These are phyloP conservation scores for Leptodactylus fuscus DNA, from an alignment of 2,113 vertebrate genomes.

Conservation along the genomic window DNA sequence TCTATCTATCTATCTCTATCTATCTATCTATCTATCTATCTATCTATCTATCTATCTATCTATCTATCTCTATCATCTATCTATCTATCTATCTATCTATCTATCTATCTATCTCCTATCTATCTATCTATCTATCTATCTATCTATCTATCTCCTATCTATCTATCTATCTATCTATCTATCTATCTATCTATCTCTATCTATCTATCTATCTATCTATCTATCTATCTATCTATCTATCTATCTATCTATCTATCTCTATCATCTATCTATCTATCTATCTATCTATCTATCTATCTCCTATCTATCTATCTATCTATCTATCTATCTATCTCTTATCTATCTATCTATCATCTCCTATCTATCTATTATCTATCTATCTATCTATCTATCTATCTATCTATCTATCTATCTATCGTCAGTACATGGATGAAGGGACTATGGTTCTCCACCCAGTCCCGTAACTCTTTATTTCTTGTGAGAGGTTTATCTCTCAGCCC, in stretches of 20 bases:
- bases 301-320: conserved; percentile 10
- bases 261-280: conserved; percentile 1
- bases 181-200: conserved; percentile 1
- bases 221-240: not conserved
- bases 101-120: conserved; percentile 1
- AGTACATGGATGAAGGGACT: no score
- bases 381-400: not conserved
- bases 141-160: not conserved
- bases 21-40: conserved; percentile 23
- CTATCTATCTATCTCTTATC: not conserved
- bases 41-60: conserved; percentile 9
- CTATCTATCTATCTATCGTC: not conserved
- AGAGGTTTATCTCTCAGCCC: no score
- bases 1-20: not conserved
- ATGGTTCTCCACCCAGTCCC: not conserved
- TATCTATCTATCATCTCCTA: not conserved
- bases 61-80: not conserved
- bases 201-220: conserved; percentile 2
- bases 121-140: conserved; percentile 4
- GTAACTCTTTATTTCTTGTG: no score
- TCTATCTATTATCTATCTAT: not conserved
- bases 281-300: conserved; percentile 9
- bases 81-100: not conserved
- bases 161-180: conserved; percentile 3
- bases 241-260: conserved; percentile 10